Base-by-base conservation (phyloP, 2,888 invertebrate species). In the Habrosyne pyritoides region DNA sequence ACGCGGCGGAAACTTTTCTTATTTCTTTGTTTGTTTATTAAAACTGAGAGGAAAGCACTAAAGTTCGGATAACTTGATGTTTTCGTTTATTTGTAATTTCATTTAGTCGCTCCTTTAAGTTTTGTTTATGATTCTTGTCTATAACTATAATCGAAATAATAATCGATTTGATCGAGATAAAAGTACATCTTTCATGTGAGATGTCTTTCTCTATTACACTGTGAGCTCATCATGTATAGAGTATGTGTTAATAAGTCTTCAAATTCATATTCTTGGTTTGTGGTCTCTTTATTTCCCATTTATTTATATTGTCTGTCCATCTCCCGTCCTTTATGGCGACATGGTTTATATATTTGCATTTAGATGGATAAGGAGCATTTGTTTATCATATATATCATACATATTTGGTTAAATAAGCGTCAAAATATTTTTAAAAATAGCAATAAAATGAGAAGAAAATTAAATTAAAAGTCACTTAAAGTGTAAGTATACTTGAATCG, bases 1-100 rank as follows among this genome's bases (percentile, higher is more conserved):
- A 69, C 63, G 55, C 58, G 50, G 53, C 66, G 55, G 66, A 79
- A 88, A 86, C 79, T 88, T 89, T 81, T 66, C 73, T 75, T 80
- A 83, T 87, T 84, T 73, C 67, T 69, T 73, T 84, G 80, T 83
- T 86, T 88, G 83, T 86, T 88, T 87, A 85, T 86, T 85, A 84
- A 87, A 86, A 83, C 77, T 75, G 73, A 72, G 72, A 74, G 76
- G 68, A 75, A 80, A 85, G 75, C 77, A 78, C 77, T 81, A 78
- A 83, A 88, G 81, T 86, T 85, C 73, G 75, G 60, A 70, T 72
- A 77, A 77, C 72, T 81, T 75, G 79, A 77, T 79, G 72, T 83
- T 84, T 83, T 73, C 72, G 81, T 84, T 86, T 85, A 87, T 87
- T 87, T 77, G 80, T 80, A 81, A 84, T 87, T 86, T 83, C 78